Evolutionary conservation across 2,797 vertebrate species (phyloP).

Genomic region (Mormyrus proboscirostris): DNA sequence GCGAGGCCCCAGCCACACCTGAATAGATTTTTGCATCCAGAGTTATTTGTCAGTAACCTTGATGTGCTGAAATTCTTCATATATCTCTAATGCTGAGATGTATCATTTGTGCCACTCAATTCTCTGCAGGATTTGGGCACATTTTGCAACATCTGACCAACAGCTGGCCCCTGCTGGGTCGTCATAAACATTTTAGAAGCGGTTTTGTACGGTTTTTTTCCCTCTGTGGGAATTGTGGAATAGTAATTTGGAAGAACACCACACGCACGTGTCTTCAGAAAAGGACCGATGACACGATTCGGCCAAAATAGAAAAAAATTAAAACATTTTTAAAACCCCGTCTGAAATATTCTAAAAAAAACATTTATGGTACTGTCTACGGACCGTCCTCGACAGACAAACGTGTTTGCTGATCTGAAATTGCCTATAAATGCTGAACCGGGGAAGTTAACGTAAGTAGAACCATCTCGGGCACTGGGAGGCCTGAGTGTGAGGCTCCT

Average conservation of each 20-base stretch:
- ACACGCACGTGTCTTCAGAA: constrained; percentile 7
- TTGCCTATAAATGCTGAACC: neutral
- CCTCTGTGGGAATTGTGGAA: constrained; percentile 40
- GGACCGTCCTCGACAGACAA: neutral
- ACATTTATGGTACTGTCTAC: neutral
- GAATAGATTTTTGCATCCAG: constrained; percentile 70
- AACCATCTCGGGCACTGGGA: neutral
- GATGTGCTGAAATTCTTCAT: constrained; percentile 76
- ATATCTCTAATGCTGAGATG: constrained; percentile 65
- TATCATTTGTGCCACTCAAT: constrained; percentile 69
- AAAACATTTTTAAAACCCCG: neutral
- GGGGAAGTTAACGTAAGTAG: neutral
- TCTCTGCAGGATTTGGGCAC: constrained; percentile 62
- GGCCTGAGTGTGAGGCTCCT: neutral
- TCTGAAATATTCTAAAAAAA: neutral
- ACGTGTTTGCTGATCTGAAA: neutral
- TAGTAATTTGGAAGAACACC: constrained; percentile 29
- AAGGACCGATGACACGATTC: neutral
- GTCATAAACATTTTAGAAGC: constrained; percentile 57
- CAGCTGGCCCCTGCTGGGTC: constrained; percentile 41
- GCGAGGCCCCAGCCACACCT: constrained; percentile 65
- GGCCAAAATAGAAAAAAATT: neutral
- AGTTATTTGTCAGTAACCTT: constrained; percentile 79
- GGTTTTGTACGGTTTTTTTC: constrained; percentile 47
- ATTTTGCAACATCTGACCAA: constrained; percentile 57